These are phyloP conservation scores for Lagopus muta DNA, from an alignment of 2,113 vertebrate genomes.

Conservation along the genomic window DNA sequence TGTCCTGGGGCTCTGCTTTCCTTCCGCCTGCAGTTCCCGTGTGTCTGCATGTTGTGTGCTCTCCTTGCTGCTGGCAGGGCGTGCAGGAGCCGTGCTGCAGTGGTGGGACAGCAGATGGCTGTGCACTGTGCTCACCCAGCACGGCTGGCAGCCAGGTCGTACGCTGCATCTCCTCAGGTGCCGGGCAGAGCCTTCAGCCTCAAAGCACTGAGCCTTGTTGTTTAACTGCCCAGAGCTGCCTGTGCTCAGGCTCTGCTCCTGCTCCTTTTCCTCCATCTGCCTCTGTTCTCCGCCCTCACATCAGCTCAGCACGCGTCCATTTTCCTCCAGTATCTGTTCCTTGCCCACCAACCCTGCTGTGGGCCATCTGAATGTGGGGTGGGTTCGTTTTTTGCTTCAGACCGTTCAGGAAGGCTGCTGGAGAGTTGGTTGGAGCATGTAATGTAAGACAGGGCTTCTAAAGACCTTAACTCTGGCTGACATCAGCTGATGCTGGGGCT, in stretches of 20 bases:
- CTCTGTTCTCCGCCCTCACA: fast-evolving
- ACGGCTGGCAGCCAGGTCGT: fast-evolving
- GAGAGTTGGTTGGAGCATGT: background rate
- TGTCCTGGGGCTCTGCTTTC: fast-evolving
- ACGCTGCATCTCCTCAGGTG: fast-evolving
- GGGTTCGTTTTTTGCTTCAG: background rate
- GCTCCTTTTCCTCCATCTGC: fast-evolving
- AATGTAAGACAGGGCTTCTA: background rate
- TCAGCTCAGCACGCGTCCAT: fast-evolving
- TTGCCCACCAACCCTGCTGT: background rate
- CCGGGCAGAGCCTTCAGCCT: background rate
- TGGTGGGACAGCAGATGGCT: fast-evolving
- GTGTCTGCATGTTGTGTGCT: fast-evolving
- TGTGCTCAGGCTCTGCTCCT: background rate
- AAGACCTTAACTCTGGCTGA: background rate
- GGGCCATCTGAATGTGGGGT: background rate
- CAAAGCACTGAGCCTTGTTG: fast-evolving
- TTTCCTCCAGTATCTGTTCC: background rate
- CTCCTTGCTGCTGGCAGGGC: background rate
- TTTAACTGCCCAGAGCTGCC: fast-evolving
- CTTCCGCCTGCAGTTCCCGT: background rate
- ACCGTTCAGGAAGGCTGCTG: background rate
- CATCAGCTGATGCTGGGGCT: background rate
- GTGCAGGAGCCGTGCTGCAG: fast-evolving
- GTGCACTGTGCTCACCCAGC: background rate